Evolutionary conservation across 2,113 vertebrate genomes (phyloP).

Genomic region (Varanus komodoensis): DNA sequence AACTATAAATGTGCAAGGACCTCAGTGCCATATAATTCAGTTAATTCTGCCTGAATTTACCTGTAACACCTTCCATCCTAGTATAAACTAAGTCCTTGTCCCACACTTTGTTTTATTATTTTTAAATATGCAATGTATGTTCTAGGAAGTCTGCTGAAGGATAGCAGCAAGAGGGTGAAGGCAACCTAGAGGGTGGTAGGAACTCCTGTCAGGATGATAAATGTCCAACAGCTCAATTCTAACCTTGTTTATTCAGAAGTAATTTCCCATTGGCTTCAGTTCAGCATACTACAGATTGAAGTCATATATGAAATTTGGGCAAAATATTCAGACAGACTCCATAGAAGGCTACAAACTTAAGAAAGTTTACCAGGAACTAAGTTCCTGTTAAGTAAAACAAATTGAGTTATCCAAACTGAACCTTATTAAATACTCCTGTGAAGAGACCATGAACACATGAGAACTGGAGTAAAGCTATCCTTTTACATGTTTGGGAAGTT

Average conservation of each 20-base stretch:
- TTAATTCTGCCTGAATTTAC: not conserved
- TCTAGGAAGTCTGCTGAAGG: not conserved
- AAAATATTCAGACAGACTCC: not conserved
- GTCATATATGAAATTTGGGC: not conserved
- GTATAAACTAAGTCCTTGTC: not conserved
- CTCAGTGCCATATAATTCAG: not conserved
- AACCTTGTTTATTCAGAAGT: too few species aligned
- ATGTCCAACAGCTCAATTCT: not conserved
- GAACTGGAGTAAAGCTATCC: too few species aligned
- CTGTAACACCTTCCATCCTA: not conserved
- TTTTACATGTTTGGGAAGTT: too few species aligned
- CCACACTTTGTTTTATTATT: not conserved
- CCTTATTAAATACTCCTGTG: too few species aligned
- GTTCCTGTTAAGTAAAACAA: too few species aligned
- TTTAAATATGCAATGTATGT: not conserved
- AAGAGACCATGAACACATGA: too few species aligned
- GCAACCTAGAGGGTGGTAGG: not conserved
- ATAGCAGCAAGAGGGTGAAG: not conserved
- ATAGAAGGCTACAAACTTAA: not conserved
- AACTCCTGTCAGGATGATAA: not conserved
- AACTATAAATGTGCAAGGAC: not conserved
- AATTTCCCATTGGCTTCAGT: not conserved
- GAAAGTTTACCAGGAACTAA: too few species aligned
- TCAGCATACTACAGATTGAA: not conserved
- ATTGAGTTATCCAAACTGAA: too few species aligned